A percentile compares a stretch with the other conserved stretches of the same genome.
These are phyloP conservation scores for Agonopterix arenella DNA, from an alignment of 2,888 invertebrate species.

Conservation along the genomic window DNA sequence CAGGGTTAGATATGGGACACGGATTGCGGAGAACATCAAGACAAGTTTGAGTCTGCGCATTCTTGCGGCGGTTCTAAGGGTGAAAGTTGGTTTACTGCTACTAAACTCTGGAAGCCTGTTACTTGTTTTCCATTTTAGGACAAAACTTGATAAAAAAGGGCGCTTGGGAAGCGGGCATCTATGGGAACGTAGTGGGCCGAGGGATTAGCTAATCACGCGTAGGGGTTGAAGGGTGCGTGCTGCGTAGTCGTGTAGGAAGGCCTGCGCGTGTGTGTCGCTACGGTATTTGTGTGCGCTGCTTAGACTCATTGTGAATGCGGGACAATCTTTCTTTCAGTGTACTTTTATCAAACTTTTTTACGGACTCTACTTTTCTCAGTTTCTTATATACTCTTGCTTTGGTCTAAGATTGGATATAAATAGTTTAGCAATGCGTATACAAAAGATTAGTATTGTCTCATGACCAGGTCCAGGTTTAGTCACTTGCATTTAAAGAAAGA, in stretches of 20 bases:
- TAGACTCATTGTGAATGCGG: no score
- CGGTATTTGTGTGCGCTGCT: not conserved
- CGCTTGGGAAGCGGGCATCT: slow-evolving; percentile 33
- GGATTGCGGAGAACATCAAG: slow-evolving; percentile 38
- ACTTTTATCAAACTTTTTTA: not conserved
- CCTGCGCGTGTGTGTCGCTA: slow-evolving; percentile 19
- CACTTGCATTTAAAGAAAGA: no score
- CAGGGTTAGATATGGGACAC: slow-evolving; percentile 50
- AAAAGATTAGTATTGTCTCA: no score
- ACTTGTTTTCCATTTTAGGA: slow-evolving; percentile 77
- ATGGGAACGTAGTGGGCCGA: slow-evolving; percentile 12
- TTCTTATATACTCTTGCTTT: no score
- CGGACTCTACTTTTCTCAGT: no score
- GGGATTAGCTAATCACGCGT: slow-evolving; percentile 36
- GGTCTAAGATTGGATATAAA: no score
- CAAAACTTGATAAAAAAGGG: slow-evolving; percentile 76
- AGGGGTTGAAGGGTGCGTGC: slow-evolving; percentile 53
- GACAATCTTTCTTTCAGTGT: not conserved
- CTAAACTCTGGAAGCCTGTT: slow-evolving; percentile 55
- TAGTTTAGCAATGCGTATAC: no score
- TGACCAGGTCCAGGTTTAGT: no score
- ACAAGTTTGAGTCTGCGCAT: slow-evolving; percentile 64
- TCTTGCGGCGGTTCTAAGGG: slow-evolving; percentile 63
- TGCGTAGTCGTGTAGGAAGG: slow-evolving; percentile 1
- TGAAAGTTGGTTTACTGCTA: slow-evolving; percentile 48